Conservation (phyloP, 2,888 invertebrate genomes). For the Archips crataeganus region DNA sequence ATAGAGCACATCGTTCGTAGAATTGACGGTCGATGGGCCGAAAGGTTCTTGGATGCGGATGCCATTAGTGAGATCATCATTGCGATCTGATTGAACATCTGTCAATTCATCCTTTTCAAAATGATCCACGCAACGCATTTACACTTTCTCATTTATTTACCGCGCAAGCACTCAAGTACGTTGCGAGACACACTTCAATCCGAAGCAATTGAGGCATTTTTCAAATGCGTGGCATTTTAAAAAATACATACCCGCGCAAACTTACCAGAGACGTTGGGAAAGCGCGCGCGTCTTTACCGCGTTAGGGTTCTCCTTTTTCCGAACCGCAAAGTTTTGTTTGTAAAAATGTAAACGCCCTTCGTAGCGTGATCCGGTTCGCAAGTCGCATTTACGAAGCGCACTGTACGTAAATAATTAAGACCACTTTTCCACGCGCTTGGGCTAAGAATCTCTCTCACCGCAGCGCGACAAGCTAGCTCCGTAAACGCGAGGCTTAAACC, state of each 20-base stretch:
- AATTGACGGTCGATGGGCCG: too few relatives aligned
- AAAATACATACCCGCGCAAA: constrained; percentile 47
- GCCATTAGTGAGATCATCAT: neutral
- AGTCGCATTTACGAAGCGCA: constrained; percentile 62
- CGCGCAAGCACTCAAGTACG: neutral
- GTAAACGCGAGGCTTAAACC: neutral
- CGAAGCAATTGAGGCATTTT: constrained; percentile 17
- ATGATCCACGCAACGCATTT: neutral
- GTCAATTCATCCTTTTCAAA: neutral
- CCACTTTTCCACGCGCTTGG: constrained; percentile 65
- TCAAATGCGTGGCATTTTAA: constrained; percentile 46
- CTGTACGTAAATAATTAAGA: constrained; percentile 78
- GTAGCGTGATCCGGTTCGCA: constrained; percentile 52
- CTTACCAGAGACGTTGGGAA: neutral
- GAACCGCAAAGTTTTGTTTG: constrained; percentile 8
- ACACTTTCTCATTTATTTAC: constrained; percentile 13
- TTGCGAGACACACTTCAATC: constrained; percentile 19
- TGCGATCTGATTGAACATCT: neutral
- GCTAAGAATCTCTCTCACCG: constrained; percentile 6
- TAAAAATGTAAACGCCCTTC: constrained; percentile 42
- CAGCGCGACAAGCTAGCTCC: constrained; percentile 3
- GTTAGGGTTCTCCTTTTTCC: neutral
- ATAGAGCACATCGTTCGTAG: too few relatives aligned
- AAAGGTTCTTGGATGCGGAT: too few relatives aligned
- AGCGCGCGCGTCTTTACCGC: neutral